Conservation (phyloP, 2,113 vertebrate genomes). For the Lota lota region DNA sequence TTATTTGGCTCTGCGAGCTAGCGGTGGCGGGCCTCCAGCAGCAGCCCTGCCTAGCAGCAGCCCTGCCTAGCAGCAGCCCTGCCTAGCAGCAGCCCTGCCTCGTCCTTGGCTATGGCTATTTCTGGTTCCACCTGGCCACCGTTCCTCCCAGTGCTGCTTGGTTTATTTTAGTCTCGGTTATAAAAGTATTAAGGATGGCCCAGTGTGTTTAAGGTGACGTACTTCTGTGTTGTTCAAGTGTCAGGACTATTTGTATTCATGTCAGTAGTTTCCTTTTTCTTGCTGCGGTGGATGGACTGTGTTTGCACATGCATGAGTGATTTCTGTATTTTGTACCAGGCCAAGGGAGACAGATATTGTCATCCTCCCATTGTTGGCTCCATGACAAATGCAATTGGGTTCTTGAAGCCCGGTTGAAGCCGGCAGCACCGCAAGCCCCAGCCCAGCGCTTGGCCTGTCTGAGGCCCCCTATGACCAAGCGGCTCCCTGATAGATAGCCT, state of each 20-base stretch:
- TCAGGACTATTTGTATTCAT: constrained; percentile 11
- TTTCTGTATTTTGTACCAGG: constrained; percentile 12
- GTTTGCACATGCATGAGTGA: background rate
- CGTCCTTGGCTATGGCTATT: constrained; percentile 52
- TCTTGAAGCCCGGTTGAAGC: constrained; percentile 32
- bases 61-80: constrained; percentile 9
- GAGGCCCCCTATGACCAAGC: constrained; percentile 1
- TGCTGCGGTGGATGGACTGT: background rate
- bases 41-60: no score
- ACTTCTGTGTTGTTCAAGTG: constrained; percentile 20
- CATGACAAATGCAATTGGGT: constrained; percentile 52
- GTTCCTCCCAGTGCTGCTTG: constrained; percentile 6
- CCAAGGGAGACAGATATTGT: constrained; percentile 28
- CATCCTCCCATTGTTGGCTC: constrained; percentile 39
- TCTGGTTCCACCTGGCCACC: constrained; percentile 33
- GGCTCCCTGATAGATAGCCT: constrained; percentile 9
- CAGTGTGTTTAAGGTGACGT: constrained; percentile 28
- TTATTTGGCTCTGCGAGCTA: constrained; percentile 19
- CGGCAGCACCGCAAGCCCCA: constrained; percentile 23
- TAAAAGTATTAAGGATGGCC: constrained; percentile 38
- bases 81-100: constrained; percentile 16
- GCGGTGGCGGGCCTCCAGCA: constrained; percentile 27
- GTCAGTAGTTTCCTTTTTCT: constrained; percentile 19
- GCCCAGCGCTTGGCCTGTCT: constrained; percentile 23
- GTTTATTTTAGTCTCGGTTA: constrained; percentile 35